A percentile compares a stretch with the other conserved stretches of the same genome.
Evolutionary conservation across 2,113 vertebrate species (phyloP).

Genomic region (Lasiurus cinereus): DNA sequence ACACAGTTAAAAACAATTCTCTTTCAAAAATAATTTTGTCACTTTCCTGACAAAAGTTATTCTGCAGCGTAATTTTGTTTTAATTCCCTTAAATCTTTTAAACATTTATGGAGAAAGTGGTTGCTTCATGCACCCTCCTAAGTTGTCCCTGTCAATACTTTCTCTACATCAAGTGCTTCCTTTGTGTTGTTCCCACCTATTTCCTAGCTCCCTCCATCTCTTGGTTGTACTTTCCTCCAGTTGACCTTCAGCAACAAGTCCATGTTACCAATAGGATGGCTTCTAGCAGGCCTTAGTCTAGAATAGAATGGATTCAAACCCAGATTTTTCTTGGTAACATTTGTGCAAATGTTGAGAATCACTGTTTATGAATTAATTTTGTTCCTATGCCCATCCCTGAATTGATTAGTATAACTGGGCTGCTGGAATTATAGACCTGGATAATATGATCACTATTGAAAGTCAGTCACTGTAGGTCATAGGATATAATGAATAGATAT

Average conservation of each 20-base stretch:
- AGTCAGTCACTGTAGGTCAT: too few relatives aligned
- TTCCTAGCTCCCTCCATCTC: accelerated
- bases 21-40: not conserved
- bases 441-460: not conserved
- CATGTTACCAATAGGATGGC: accelerated
- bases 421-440: not conserved
- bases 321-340: not conserved
- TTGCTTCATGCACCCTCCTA: not conserved
- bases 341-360: not conserved
- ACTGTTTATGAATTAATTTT: not conserved
- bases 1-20: not conserved
- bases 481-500: not conserved
- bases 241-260: not conserved
- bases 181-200: not conserved
- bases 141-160: not conserved
- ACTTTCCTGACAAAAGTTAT: not conserved
- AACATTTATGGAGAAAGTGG: not conserved
- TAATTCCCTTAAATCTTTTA: not conserved
- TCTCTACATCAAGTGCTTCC: not conserved
- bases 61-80: not conserved
- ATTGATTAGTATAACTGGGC: not conserved
- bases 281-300: not conserved
- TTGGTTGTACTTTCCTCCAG: not conserved
- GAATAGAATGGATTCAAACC: not conserved
- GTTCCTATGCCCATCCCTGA: not conserved